Evolutionary conservation across 2,113 vertebrate species (phyloP).

Genomic region (Oryzias celebensis): DNA sequence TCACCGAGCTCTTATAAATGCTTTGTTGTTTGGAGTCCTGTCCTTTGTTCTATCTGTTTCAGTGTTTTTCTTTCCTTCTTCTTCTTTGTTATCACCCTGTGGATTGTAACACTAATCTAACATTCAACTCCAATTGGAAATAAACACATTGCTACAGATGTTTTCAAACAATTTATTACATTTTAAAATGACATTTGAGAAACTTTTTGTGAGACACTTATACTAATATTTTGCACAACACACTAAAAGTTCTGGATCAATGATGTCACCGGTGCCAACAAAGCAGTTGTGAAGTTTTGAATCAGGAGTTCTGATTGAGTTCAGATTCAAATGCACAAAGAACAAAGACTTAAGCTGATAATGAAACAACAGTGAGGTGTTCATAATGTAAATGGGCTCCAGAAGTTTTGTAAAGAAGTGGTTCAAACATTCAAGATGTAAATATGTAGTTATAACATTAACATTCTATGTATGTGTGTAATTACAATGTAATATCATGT

Average conservation of each 20-base stretch:
- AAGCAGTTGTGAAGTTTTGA: conserved; percentile 4
- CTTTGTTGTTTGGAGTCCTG: too few species aligned
- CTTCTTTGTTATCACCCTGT: too few species aligned
- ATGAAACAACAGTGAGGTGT: conserved; percentile 9
- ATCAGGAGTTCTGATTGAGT: background rate
- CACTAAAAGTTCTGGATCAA: conserved; percentile 8
- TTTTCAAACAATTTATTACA: background rate
- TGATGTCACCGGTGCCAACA: conserved; percentile 9
- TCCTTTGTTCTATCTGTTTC: too few species aligned
- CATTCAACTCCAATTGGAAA: background rate
- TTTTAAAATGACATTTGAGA: background rate
- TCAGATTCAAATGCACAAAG: too few species aligned
- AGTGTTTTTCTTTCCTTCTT: too few species aligned
- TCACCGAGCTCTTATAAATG: too few species aligned
- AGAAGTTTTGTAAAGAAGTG: background rate
- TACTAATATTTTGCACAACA: conserved; percentile 7
- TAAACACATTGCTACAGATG: background rate
- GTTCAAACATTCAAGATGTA: conserved; percentile 8
- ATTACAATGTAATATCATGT: background rate
- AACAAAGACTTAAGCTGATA: conserved; percentile 20
- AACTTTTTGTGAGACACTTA: conserved; percentile 14
- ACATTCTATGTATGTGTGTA: conserved; percentile 12
- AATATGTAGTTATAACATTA: conserved; percentile 13
- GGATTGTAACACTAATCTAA: too few species aligned
- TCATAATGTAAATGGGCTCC: background rate